Conservation (phyloP, 2,888 invertebrate genomes). For the Callosobruchus maculatus region DNA sequence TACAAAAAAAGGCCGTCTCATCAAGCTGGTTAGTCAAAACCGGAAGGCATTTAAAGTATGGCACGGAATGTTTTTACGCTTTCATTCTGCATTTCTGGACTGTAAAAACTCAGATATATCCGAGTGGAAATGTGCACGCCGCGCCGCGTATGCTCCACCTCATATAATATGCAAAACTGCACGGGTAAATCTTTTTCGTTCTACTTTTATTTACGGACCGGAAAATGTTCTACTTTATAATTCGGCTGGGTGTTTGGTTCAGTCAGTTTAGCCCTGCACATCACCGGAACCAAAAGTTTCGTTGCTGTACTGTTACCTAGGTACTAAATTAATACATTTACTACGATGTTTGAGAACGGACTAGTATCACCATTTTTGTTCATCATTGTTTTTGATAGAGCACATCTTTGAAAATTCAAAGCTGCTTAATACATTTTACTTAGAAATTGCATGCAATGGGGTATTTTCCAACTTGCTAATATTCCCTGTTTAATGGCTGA, state of each 20-base stretch:
- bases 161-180: not conserved
- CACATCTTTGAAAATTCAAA: no score
- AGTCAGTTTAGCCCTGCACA: not conserved
- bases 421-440: no score
- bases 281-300: no score
- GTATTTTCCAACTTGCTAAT: no score
- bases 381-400: no score
- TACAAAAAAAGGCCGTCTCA: not conserved
- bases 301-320: no score
- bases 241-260: not conserved
- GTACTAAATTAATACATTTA: no score
- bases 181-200: not conserved
- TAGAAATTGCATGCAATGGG: no score
- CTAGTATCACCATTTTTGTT: no score
- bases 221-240: not conserved
- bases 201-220: not conserved
- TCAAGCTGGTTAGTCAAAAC: not conserved
- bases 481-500: no score
- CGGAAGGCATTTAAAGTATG: not conserved
- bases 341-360: no score
- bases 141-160: not conserved
- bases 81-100: not conserved
- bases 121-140: not conserved
- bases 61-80: not conserved
- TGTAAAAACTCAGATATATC: not conserved